Evolutionary conservation across 2,113 vertebrate genomes (phyloP).

Genomic region (Pycnonotus jocosus): DNA sequence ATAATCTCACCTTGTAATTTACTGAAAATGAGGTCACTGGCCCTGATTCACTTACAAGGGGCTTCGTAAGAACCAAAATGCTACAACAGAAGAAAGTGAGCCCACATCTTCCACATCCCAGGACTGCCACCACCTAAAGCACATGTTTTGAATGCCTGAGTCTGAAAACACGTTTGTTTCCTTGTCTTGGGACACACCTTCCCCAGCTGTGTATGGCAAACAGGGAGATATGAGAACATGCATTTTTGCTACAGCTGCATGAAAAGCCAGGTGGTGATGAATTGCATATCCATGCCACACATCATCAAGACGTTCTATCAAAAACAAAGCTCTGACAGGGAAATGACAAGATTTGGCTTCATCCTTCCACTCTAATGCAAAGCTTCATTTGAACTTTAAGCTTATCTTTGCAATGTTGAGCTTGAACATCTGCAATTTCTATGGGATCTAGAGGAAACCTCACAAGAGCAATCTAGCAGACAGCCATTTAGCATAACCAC

Average conservation of each 20-base stretch:
- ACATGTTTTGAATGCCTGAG: background rate
- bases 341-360: conserved; percentile 8
- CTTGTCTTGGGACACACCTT: background rate
- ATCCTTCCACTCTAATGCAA: conserved; percentile 1
- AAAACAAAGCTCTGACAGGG: background rate
- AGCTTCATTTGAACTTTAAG: conserved; percentile 15
- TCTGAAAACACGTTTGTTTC: background rate
- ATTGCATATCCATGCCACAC: background rate
- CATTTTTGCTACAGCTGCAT: background rate
- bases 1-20: background rate
- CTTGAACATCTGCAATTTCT: conserved; percentile 24
- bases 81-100: background rate
- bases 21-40: conserved; percentile 7
- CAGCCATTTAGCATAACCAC: background rate
- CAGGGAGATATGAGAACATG: background rate
- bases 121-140: background rate
- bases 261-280: background rate
- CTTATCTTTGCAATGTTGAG: background rate
- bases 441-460: background rate
- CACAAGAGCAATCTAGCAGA: background rate
- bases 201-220: background rate
- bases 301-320: background rate
- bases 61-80: background rate
- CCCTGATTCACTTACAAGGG: background rate
- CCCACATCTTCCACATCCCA: background rate